phyloP scores from a whole-genome alignment of 2,797 vertebrate genomes.

The Poliocrania exsul region DNA sequence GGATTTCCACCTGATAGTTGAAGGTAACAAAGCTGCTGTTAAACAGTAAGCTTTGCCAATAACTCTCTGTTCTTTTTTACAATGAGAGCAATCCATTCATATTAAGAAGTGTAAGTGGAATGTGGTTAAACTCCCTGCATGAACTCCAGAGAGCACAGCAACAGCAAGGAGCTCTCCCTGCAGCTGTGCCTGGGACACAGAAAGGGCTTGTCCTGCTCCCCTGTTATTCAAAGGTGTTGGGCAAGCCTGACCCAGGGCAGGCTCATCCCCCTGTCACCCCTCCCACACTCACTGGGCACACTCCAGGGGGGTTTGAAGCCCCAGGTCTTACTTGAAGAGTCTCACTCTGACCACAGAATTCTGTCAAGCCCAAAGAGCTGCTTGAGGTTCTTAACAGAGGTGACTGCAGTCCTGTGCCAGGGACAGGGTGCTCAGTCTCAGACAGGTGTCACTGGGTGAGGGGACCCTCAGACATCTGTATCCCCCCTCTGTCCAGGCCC shows the following conservation, averaged over 20 bases:
- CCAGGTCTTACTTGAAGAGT: neutral
- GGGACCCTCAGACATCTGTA: neutral
- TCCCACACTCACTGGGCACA: neutral
- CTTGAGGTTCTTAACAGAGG: neutral
- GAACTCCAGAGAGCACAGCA: neutral
- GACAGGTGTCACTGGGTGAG: neutral
- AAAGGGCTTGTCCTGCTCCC: neutral
- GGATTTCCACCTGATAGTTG: slow-evolving; percentile 80
- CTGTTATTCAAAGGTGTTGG: neutral
- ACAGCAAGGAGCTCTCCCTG: neutral
- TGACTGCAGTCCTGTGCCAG: neutral
- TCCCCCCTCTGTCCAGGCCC: neutral
- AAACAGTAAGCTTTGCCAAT: neutral
- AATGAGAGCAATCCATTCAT: neutral
- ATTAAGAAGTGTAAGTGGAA: neutral
- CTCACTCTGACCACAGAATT: neutral
- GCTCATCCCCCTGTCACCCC: neutral
- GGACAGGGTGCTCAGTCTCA: neutral
- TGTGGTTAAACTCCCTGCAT: neutral
- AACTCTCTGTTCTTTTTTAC: neutral
- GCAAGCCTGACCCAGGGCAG: neutral
- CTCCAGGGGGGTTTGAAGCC: neutral
- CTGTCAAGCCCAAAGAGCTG: neutral
- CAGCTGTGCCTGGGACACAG: neutral
- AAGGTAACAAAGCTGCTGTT: slow-evolving; percentile 75